Evolutionary conservation across 2,113 vertebrate genomes (phyloP), one percentile per base, ranked within the genome.

Genomic region (Paraplagusia blochii): DNA sequence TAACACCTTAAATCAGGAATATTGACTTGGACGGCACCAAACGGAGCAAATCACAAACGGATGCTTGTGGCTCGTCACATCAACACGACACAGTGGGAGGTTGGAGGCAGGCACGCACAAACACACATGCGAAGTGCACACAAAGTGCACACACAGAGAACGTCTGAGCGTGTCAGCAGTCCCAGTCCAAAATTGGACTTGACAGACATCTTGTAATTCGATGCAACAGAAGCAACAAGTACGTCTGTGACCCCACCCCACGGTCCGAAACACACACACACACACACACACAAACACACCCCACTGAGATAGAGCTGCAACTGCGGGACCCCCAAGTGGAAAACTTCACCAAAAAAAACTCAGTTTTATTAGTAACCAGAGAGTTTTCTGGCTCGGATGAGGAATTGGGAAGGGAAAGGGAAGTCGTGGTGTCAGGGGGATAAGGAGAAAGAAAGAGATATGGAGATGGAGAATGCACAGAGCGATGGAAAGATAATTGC

Each of bases 191-290:
- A 91, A 94, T 87, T 90, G 87, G 80, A 87, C 75, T 74, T 90
- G 91, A 91, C 91, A 90, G 89, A 88, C 66, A 11, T 81, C 64
- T 85, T 83, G 87, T 86, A 90, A 91, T 84, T 87, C 67, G 85
- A 87, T 89, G 87, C 82, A 84, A 81, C 71, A 79, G 70, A 85
- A 87, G 90, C 83, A 90, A 91, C 81, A 87, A 83, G 79, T 73
- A 33, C 68, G 48, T 70, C 68, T 77, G 56, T 81, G 76, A 84
- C 83, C 65, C 55, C 69, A 47, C 81, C 80, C 66, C 63, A 39
- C 43, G 76, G 67, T 74, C 70, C 80, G 58, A 77, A 44, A 69
- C 44, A 51, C 38, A 55, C 46, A 15, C 47, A 33, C 46, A 54
- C 55, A 59, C 18, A 59, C 47, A 45, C 40, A 12, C 14, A 42